Base-by-base conservation (phyloP, 2,797 vertebrate genomes). In the Toxotes lorentzi region DNA sequence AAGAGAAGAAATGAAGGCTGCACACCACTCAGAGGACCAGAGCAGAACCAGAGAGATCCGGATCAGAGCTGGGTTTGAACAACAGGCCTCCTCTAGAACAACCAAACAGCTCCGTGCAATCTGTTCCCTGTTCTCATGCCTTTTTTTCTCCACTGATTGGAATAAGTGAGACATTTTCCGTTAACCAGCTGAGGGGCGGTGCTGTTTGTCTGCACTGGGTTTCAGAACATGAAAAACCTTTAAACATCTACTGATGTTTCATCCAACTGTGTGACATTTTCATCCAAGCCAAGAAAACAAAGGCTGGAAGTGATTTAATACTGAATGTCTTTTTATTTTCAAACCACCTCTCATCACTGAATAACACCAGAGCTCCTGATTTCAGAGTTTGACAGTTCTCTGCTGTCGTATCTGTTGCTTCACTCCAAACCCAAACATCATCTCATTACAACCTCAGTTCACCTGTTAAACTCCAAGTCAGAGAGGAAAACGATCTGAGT, bases 141-240 rank as follows among this genome's bases (percentile, higher is more conserved):
- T 57, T 50, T 43, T 67, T 57, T 50, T 47, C 53, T 34, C 76
- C 56, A 40, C 85, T 84, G 76, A 91, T 87, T 91, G 83, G 41
- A 68, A 76, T 71, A 65, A 61, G 58, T 87, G 84, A 79, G 80
- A 86, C 69, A 87, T 77, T 86, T 86, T 90, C 82, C 66, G 84
- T 91, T 88, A 84, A 75, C 38, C 67, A 34, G 67, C 71, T 85
- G 85, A 81, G 70, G 68, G 76, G 84, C 85, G 45, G 35, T 56
- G 56, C 47, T 54, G 72, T 54, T 60, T 27, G 75, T 23, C 54
- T n/a, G 21, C 63, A 40, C 70, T 66, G 76, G 43, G 60, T 82
- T 83, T 73, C 63, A 62, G n/a, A n/a, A n/a, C n/a, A n/a, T n/a
- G n/a, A n/a, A n/a, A n/a, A 56, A 51, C 45, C 58, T 60, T 73